phyloP scores from a whole-genome alignment of 2,113 vertebrate genomes.

The Bujurquina vittata region DNA sequence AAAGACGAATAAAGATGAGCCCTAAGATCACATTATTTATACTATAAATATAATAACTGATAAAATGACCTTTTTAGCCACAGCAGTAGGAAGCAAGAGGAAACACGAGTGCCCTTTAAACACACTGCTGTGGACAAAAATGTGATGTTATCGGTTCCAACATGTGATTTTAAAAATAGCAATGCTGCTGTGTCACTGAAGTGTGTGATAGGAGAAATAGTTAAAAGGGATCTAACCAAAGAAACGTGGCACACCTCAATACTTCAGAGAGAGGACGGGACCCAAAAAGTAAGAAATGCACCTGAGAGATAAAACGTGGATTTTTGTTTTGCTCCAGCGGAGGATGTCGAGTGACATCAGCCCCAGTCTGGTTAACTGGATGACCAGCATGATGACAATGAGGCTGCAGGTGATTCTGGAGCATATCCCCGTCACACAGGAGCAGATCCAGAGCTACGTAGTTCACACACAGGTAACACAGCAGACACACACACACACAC shows the following conservation, averaged over 20 bases:
- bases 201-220: neutral
- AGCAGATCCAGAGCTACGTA: constrained; percentile 87
- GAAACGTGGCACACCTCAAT: neutral
- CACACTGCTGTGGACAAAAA: neutral
- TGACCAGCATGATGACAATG: constrained; percentile 94
- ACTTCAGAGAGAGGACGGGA: neutral
- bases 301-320: neutral
- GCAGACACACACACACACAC: neutral
- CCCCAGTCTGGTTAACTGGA: constrained; percentile 91
- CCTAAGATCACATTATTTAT: neutral
- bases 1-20: neutral
- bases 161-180: rapidly evolving
- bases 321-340: constrained; percentile 75
- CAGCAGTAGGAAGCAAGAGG: too few species aligned
- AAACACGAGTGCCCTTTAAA: neutral
- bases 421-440: constrained; percentile 87
- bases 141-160: neutral
- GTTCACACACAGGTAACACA: constrained; percentile 75
- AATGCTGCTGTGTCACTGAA: neutral
- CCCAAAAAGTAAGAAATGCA: neutral
- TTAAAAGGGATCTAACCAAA: neutral
- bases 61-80: too few species aligned
- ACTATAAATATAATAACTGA: too few species aligned
- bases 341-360: constrained; percentile 91
- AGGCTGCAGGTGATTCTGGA: constrained; percentile 90